A percentile compares a stretch with the other conserved stretches of the same genome.
Evolutionary conservation across 2,797 vertebrate genomes (phyloP).

Genomic region (Danio aesculapii): DNA sequence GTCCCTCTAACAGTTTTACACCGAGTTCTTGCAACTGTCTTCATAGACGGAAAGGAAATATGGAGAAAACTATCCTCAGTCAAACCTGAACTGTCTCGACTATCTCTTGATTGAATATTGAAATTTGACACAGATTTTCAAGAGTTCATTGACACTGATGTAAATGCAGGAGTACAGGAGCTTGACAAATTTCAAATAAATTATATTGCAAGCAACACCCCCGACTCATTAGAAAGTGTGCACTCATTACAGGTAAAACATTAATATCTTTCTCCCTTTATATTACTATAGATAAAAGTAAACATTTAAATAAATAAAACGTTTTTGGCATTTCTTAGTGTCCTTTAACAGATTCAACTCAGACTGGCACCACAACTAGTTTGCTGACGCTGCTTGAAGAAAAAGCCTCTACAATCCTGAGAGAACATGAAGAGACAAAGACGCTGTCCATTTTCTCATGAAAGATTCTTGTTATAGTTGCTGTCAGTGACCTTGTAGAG

Average conservation of each 20-base stretch:
- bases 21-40: not conserved
- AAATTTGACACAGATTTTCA: not conserved
- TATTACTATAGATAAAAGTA: not conserved
- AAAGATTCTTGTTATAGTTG: not conserved
- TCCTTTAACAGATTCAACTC: not conserved
- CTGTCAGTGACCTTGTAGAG: not conserved
- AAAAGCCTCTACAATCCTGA: conserved; percentile 4
- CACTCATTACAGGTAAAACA: not conserved
- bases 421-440: conserved; percentile 5
- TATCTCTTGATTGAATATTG: not conserved
- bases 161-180: not conserved
- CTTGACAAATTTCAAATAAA: too few species aligned
- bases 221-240: not conserved
- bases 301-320: not conserved
- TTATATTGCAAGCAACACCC: not conserved
- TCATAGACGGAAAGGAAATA: not conserved
- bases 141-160: not conserved
- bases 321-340: not conserved
- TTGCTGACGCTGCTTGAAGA: not conserved
- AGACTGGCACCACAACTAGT: not conserved
- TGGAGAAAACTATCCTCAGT: not conserved
- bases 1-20: not conserved
- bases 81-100: not conserved
- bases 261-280: not conserved
- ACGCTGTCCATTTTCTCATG: not conserved